phyloP scores from a whole-genome alignment of 1,140 invertebrate species.

The Macrotrachela quadricornifera region DNA sequence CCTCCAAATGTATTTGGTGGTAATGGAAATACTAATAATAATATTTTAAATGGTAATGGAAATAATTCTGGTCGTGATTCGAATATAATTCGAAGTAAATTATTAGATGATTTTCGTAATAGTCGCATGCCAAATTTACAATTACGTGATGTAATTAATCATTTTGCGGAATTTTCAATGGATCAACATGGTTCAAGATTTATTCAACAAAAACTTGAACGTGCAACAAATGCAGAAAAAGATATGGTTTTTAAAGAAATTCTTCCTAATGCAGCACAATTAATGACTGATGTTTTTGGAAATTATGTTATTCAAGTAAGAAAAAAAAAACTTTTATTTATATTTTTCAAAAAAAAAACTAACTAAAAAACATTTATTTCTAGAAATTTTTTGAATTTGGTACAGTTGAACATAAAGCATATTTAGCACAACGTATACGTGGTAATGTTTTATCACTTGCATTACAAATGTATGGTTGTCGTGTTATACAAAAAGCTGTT shows the following conservation, averaged over 20 bases:
- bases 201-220: constrained; percentile 95
- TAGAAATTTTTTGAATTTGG: constrained; percentile 97
- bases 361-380: background rate
- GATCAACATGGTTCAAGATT: constrained; percentile 98
- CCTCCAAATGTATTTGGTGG: too few species aligned
- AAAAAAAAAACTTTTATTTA: background rate
- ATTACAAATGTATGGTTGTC: constrained; percentile 97
- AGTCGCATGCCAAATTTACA: constrained; percentile 71
- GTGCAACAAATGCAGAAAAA: constrained; percentile 78
- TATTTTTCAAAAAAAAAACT: too few species aligned
- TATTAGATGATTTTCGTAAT: constrained; percentile 72
- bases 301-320: constrained; percentile 89
- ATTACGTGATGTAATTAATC: constrained; percentile 52
- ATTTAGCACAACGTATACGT: constrained; percentile 70
- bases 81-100: constrained; percentile 51
- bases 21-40: too few species aligned
- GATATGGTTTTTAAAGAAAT: constrained; percentile 96
- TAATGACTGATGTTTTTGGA: constrained; percentile 99
- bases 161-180: constrained; percentile 53
- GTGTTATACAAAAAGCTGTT: constrained; percentile 95
- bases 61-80: background rate
- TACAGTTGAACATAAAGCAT: constrained; percentile 83
- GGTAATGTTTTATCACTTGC: constrained; percentile 86
- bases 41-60: too few species aligned
- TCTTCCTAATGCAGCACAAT: constrained; percentile 66